phyloP scores from a whole-genome alignment of 2,888 invertebrate species.

The Tupiocoris notatus region DNA sequence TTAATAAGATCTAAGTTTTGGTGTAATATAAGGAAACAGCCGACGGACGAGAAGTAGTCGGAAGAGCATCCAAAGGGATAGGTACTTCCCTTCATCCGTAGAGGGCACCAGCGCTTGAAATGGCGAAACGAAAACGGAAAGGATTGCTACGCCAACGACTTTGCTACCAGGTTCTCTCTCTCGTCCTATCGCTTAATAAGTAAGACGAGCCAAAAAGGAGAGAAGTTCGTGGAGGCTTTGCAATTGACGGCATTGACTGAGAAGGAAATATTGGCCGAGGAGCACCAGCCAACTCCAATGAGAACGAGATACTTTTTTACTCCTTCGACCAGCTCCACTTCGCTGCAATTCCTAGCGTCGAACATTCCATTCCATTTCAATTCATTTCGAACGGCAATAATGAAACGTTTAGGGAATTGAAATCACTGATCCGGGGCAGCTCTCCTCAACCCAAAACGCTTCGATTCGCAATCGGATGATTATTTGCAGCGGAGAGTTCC shows the following conservation, averaged over 20 bases:
- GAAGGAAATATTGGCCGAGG: not conserved
- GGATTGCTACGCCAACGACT: not conserved
- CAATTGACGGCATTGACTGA: not conserved
- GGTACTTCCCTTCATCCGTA: not conserved
- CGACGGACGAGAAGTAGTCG: not conserved
- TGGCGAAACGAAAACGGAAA: not conserved
- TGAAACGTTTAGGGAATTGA: not conserved
- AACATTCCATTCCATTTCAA: not conserved
- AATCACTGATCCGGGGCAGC: not conserved
- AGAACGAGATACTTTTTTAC: not conserved
- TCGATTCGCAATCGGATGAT: not conserved
- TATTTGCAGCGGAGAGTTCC: not conserved
- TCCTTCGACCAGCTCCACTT: not conserved
- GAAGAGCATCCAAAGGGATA: not conserved
- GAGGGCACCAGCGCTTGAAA: not conserved
- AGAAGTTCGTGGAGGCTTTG: not conserved
- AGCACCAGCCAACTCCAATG: not conserved
- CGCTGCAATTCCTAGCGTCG: not conserved
- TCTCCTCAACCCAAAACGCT: not conserved
- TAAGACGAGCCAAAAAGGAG: not conserved
- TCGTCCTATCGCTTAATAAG: not conserved
- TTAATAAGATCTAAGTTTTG: not conserved
- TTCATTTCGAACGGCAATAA: not conserved
- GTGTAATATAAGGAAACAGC: not conserved
- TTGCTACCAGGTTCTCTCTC: not conserved